Percentiles rank a stretch among this genome's conserved stretches.
Conservation (phyloP, 1,140 invertebrate genomes). For the Nomia melanderi region DNA sequence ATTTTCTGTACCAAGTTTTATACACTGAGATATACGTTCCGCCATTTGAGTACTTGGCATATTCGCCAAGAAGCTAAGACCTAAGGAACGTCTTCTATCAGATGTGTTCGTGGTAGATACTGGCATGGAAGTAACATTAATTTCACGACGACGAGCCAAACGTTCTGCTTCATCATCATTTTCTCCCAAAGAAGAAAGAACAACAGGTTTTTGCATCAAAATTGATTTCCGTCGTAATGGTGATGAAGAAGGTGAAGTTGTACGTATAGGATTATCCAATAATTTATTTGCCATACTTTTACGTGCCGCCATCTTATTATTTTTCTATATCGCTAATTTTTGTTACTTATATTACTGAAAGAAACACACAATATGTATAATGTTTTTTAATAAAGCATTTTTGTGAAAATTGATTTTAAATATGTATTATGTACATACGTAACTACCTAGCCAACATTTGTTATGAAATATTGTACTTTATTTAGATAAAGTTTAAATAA, state of each 20-base stretch:
- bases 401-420: neutral
- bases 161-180: constrained; percentile 78
- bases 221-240: constrained; percentile 66
- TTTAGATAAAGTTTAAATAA: no score
- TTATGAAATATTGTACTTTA: no score
- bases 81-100: constrained; percentile 68
- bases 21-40: constrained; percentile 83
- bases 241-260: constrained; percentile 35
- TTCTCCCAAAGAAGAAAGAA: constrained; percentile 49
- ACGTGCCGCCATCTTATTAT: constrained; percentile 29
- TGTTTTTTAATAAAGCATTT: neutral
- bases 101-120: neutral
- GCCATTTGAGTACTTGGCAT: constrained; percentile 75
- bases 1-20: constrained; percentile 84
- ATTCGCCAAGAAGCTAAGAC: constrained; percentile 61
- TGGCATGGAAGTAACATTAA: constrained; percentile 5
- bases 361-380: neutral
- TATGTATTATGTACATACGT: no score
- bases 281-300: constrained; percentile 47
- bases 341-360: constrained; percentile 14
- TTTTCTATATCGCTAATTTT: neutral
- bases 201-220: constrained; percentile 11
- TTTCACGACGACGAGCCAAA: constrained; percentile 62
- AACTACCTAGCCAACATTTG: no score
- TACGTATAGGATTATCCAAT: constrained; percentile 16